Evolutionary conservation across 2,888 invertebrate species (phyloP), one percentile per base, ranked within the genome.

Genomic region (Prosapia bicincta): DNA sequence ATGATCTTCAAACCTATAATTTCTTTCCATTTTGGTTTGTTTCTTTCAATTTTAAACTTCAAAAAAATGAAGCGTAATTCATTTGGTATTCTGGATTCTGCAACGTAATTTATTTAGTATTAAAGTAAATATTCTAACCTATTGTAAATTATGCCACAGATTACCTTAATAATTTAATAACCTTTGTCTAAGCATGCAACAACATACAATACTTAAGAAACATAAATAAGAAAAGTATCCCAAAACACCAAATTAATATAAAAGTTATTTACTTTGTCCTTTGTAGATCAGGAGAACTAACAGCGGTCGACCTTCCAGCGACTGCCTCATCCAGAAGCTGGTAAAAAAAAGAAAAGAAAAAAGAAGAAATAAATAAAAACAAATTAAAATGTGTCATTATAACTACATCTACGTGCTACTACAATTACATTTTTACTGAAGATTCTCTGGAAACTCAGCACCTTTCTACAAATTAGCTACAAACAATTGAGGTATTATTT

Each of bases 311-410:
- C 26, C 73, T 67, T 71, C 78, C 78, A 71, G 78, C 84, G 83
- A 86, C 85, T 82, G 87, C 86, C 85, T 88, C 88, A 87, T 90
- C 90, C 90, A 90, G 89, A 88, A 91, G 90, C 91, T 91, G 87
- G 88, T 86, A 86, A 88, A 88, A 87, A 83, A 84, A 84, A 88
- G 88, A 88, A 88, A 87, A 88, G 86, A 86, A 86, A 87, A 87
- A 86, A 85, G 83, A 85, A 65, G 20, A 66, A 3, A 38, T 26
- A 73, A 25, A 71, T 23, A 74, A 24, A 73, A 73, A 78, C 72
- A 79, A 78, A 73, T 76, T 76, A 71, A 76, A 78, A 77, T 74
- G 73, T 69, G 66, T 71, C 23, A 76, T 76, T 28, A 77, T 65
- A 72, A 78, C 72, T 78, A 69, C 38, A 72, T 76, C 72, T 77